Evolutionary conservation across 2,797 vertebrate genomes (phyloP).

Genomic region (Sibirionetta formosa): DNA sequence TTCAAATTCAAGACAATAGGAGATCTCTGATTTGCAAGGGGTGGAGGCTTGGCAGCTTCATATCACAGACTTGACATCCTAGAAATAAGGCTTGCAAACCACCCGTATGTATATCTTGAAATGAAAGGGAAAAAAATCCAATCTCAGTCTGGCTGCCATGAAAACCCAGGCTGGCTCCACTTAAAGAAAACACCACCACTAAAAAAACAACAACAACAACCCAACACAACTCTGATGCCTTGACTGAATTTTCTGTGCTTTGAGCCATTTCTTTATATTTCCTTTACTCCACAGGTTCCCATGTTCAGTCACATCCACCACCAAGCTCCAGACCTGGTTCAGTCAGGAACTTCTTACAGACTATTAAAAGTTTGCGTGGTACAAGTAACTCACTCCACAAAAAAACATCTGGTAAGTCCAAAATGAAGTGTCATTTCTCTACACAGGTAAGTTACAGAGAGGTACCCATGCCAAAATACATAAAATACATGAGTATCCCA

Average conservation of each 20-base stretch:
- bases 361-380: neutral
- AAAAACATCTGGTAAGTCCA: neutral
- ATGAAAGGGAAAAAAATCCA: neutral
- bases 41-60: neutral
- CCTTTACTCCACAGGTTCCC: neutral
- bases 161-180: neutral
- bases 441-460: neutral
- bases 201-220: neutral
- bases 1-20: neutral
- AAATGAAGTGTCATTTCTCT: neutral
- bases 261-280: neutral
- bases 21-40: neutral
- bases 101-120: neutral
- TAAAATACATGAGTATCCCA: neutral
- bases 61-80: neutral
- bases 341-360: neutral
- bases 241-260: neutral
- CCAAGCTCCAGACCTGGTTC: neutral
- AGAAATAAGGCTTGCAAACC: slow-evolving; percentile 7
- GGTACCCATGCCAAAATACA: neutral
- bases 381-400: neutral
- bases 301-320: neutral
- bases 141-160: neutral
- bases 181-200: neutral
- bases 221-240: neutral